Base-by-base conservation (phyloP, 1,140 invertebrate species). In the Leptinotarsa undecemlineata region DNA sequence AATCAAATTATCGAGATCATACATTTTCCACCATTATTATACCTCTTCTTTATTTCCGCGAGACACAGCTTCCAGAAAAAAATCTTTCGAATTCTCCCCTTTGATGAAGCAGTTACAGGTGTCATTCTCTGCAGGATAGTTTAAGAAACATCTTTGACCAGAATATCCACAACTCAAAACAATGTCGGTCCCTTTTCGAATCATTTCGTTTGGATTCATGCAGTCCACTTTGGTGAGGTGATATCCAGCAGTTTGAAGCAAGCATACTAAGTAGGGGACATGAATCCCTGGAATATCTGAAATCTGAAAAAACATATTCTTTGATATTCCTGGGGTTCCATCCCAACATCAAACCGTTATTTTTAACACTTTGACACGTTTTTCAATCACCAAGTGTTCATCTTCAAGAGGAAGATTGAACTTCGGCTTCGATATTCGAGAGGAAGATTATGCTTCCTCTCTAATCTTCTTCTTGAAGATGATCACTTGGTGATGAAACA, bases 211-310 rank as follows among this genome's bases (percentile, higher is more conserved):
- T 23, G 63, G 63, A 33, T 64, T 33, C 14, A 64, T 13, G 20
- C 11, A 64, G 0, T 64, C 63, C 63, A 64, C 63, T 64, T 21
- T 64, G 15, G 14, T 15, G 20, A 64, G 20, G 14, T 64, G 63
- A 33, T 64, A 64, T 21, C 63, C 63, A 20, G 63, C 63, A 64
- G 63, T 14, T 21, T 64, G 20, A n/a, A 64, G 20, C 63, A 64
- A 20, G 26, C 63, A 64, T 20, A 64, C 63, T 33, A 64, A 33
- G 26, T 23, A 64, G 17, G 63, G 63, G 0, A 64, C 21, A 33
- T 64, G 63, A 15, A 64, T n/a, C 23, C 63, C 63, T 64, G 17
- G 63, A 21, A 57, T 57, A 57, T 57, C n/a, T 57, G 51, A 19
- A 57, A 17, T 19, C 51, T 57, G 51, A 15, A 57, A 57, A 19